phyloP scores from a whole-genome alignment of 2,113 vertebrate species.

The Mixornis gularis region DNA sequence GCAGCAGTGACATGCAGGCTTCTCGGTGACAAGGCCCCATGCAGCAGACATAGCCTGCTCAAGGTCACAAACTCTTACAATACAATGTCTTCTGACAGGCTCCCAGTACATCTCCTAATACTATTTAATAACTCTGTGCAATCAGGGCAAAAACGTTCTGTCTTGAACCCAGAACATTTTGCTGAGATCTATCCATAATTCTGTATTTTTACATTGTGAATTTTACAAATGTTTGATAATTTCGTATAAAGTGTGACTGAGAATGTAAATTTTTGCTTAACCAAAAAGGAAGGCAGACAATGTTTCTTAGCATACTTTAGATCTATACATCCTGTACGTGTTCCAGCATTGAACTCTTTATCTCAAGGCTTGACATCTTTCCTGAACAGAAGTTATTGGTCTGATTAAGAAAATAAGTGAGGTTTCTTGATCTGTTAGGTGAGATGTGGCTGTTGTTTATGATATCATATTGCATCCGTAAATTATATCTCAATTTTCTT shows the following conservation, averaged over 20 bases:
- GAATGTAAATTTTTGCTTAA: neutral
- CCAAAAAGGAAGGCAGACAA: neutral
- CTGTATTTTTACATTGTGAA: neutral
- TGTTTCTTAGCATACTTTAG: neutral
- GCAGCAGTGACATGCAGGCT: neutral
- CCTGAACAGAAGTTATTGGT: neutral
- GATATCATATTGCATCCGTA: neutral
- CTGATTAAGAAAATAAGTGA: neutral
- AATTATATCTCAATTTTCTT: neutral
- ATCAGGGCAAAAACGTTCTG: neutral
- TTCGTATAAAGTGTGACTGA: neutral
- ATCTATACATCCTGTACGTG: neutral
- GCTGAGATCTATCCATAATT: neutral
- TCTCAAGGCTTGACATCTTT: neutral
- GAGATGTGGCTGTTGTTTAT: neutral
- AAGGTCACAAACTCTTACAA: neutral
- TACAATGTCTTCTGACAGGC: neutral
- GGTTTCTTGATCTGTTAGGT: neutral
- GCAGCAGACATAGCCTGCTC: neutral
- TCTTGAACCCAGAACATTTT: neutral
- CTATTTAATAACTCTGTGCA: neutral
- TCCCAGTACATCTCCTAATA: neutral
- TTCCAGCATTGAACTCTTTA: neutral
- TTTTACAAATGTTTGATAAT: neutral
- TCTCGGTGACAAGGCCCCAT: neutral